A percentile compares a stretch with the other conserved stretches of the same genome.
Evolutionary conservation across 1,140 invertebrate genomes (phyloP).

Genomic region (Penaeus vannamei): DNA sequence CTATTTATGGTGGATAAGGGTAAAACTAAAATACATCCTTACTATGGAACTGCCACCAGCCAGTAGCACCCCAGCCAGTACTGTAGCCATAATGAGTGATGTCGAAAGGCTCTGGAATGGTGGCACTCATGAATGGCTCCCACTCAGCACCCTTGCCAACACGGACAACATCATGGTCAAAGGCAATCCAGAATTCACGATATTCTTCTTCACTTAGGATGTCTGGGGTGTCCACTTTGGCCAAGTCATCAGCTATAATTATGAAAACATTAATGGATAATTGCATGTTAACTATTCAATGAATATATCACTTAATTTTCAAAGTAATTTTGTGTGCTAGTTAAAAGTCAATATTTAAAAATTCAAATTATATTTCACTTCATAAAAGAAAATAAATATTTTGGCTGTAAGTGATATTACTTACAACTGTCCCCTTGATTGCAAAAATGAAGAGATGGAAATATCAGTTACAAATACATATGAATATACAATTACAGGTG

Average conservation of each 20-base stretch:
- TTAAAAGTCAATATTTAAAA: too few relatives aligned
- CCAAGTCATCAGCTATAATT: conserved; percentile 60
- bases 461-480: too few relatives aligned
- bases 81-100: conserved; percentile 84
- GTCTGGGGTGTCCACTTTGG: conserved; percentile 65
- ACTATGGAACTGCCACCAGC: conserved; percentile 84
- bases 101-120: conserved; percentile 78
- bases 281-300: neutral
- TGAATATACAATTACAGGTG: too few relatives aligned
- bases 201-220: conserved; percentile 72
- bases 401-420: too few relatives aligned
- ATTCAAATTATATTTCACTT: too few relatives aligned
- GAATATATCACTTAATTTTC: too few relatives aligned
- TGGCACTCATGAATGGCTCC: conserved; percentile 58
- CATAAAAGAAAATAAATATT: too few relatives aligned
- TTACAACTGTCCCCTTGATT: too few relatives aligned
- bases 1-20: too few relatives aligned
- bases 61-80: conserved; percentile 87
- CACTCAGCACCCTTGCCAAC: conserved; percentile 67
- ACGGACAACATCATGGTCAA: conserved; percentile 76
- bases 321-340: too few relatives aligned
- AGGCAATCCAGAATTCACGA: conserved; percentile 87
- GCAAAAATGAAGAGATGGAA: too few relatives aligned
- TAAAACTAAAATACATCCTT: conserved; percentile 19
- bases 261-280: neutral